phyloP scores from a whole-genome alignment of 1,140 invertebrate genomes.

The Araneus ventricosus region DNA sequence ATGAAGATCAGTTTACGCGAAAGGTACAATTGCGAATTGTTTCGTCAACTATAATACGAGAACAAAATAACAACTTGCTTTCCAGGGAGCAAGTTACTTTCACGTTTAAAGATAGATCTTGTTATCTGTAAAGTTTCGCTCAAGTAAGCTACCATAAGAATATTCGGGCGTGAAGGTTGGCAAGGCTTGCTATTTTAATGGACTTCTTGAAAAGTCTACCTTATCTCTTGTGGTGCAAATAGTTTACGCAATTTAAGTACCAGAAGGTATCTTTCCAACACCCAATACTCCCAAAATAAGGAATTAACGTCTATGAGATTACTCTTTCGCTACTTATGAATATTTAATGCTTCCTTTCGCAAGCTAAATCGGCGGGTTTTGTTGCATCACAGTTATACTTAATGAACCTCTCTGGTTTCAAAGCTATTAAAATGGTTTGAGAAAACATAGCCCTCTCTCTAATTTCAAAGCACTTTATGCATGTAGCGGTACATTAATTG shows the following conservation, averaged over 20 bases:
- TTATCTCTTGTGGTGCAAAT: constrained; percentile 13
- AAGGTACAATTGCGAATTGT: constrained; percentile 14
- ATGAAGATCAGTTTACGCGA: not conserved
- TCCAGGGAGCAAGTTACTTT: not conserved
- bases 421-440: not conserved
- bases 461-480: not conserved
- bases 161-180: not conserved
- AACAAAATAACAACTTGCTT: not conserved
- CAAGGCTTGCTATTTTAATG: constrained; percentile 34
- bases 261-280: not conserved
- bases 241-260: not conserved
- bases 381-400: not conserved
- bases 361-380: not conserved
- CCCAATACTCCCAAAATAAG: not conserved
- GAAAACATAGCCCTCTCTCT: not conserved
- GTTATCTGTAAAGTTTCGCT: not conserved
- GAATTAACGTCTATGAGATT: not conserved
- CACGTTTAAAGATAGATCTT: not conserved
- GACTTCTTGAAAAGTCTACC: constrained; percentile 7
- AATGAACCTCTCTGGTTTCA: not conserved
- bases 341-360: not conserved
- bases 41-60: not conserved
- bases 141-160: not conserved
- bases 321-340: not conserved
- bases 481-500: not conserved